Conservation (phyloP, 2,888 invertebrate genomes). For the Lacanobia wlatinum region DNA sequence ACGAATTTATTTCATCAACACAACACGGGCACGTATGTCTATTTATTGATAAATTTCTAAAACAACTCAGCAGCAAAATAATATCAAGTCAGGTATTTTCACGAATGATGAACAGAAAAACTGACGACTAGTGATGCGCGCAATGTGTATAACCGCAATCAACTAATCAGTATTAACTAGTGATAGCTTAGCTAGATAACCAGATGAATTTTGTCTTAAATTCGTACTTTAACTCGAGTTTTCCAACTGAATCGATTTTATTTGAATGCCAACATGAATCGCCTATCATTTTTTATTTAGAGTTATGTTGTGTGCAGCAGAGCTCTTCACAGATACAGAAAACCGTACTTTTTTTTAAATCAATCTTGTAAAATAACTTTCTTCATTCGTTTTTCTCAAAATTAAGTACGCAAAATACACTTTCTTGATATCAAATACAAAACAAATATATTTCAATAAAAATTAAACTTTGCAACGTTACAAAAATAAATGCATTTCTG, state of each 20-base stretch:
- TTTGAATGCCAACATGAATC: neutral
- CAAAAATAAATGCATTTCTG: slow-evolving; percentile 28
- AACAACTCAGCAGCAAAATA: slow-evolving; percentile 62
- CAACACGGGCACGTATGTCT: slow-evolving; percentile 61
- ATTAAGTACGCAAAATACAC: too few relatives aligned
- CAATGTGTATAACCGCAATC: neutral
- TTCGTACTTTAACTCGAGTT: too few relatives aligned
- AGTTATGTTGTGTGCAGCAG: neutral
- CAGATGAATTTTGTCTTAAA: too few relatives aligned
- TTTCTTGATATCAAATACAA: too few relatives aligned
- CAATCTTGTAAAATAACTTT: too few relatives aligned
- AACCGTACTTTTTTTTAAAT: neutral
- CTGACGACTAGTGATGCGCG: slow-evolving; percentile 57
- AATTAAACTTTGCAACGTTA: neutral
- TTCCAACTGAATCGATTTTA: too few relatives aligned
- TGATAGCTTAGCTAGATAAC: neutral
- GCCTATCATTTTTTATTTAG: neutral
- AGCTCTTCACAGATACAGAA: neutral
- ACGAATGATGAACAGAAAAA: slow-evolving; percentile 64
- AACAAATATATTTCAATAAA: neutral
- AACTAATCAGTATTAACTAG: neutral
- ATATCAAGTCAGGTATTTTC: slow-evolving; percentile 56
- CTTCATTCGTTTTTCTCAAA: neutral
- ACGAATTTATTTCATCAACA: slow-evolving; percentile 58
- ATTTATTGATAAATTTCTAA: slow-evolving; percentile 56